Evolutionary conservation across 2,113 vertebrate species (phyloP).

Genomic region (Lepus americanus): DNA sequence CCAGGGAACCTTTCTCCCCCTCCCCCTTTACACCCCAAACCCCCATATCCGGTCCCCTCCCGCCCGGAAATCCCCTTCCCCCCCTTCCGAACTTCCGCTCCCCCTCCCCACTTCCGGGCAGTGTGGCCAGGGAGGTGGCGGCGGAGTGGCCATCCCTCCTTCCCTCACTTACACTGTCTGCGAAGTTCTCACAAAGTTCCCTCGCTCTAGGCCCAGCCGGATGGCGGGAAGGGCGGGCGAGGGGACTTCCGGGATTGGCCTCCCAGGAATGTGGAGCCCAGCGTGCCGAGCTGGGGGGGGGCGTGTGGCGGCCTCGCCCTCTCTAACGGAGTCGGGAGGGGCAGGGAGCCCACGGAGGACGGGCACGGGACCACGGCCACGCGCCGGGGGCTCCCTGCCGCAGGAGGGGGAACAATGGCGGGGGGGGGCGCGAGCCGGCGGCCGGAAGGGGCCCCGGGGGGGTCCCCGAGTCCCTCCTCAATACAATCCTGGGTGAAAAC

Average conservation of each 20-base stretch:
- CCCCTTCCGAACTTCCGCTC: conserved; percentile 77
- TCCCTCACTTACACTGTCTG: not conserved
- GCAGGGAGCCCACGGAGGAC: conserved; percentile 16
- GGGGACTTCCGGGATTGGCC: conserved; percentile 72
- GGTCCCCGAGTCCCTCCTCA: conserved; percentile 5
- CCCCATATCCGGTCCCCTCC: conserved; percentile 81
- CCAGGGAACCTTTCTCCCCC: conserved; percentile 47
- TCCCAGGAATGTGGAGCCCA: conserved; percentile 59
- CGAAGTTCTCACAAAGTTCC: conserved; percentile 78
- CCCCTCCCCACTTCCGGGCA: conserved; percentile 83
- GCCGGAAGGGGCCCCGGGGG: conserved; percentile 1
- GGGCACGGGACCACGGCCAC: not conserved
- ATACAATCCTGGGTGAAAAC: not conserved
- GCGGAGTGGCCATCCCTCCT: not conserved
- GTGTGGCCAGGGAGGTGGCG: conserved; percentile 64
- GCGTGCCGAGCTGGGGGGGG: not conserved
- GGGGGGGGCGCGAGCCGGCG: not conserved
- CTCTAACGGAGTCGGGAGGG: conserved; percentile 65
- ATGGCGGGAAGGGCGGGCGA: conserved; percentile 71
- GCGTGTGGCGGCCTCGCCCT: conserved; percentile 59
- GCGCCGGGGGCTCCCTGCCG: not conserved
- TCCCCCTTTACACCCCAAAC: conserved; percentile 71
- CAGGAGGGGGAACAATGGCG: conserved; percentile 68
- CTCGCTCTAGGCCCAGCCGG: not conserved
- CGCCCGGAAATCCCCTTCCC: conserved; percentile 83